Base-by-base conservation (phyloP, 2,113 vertebrate genomes). In the Epinephelus cyanopodus region DNA sequence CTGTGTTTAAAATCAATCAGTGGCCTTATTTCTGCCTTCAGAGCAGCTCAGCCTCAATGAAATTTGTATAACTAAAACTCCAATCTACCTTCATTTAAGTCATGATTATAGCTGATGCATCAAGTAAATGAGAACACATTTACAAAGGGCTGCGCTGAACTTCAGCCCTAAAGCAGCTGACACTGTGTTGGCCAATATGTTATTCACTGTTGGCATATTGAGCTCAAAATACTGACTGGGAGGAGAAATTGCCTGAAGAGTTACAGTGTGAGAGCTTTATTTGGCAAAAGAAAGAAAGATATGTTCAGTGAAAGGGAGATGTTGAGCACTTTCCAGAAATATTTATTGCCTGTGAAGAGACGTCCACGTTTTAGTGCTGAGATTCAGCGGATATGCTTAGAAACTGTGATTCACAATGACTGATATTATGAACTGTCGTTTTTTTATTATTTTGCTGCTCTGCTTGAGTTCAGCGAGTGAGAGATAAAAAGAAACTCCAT, bases 321-420 rank as follows among this genome's bases (percentile, higher is more conserved):
- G 23, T 23, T 33, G 52, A 79, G 86, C 64, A 68, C 74, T 85
- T 81, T 58, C 42, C 72, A 74, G 74, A 79, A 79, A 89, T 91
- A 92, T 90, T 79, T 85, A 89, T 86, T 77, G 77, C 81, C 82
- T 69, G 75, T 70, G 80, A 90, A 74, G 63, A 89, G 74, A 74
- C 50, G 21, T 85, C 69, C 33, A 10, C 54, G 19, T 89, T 89
- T 83, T 57, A 77, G 84, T 37, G 11, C 64, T 5, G 52, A 66
- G 68, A 81, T 85, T 84, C 67, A 1, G 4, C 0, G 45, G 72
- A 78, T 81, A 75, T 64, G 68, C 61, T 77, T 5, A 62, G 71
- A 82, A 78, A 77, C 70, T 68, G 64, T 77, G 77, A 85, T 88
- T 88, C 72, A 73, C 66, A 42, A 13, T 74, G 85, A 74, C 75